Evolutionary conservation across 2,888 invertebrate species (phyloP), one percentile per base, ranked within the genome.

Genomic region (Pantelozetes paolii): DNA sequence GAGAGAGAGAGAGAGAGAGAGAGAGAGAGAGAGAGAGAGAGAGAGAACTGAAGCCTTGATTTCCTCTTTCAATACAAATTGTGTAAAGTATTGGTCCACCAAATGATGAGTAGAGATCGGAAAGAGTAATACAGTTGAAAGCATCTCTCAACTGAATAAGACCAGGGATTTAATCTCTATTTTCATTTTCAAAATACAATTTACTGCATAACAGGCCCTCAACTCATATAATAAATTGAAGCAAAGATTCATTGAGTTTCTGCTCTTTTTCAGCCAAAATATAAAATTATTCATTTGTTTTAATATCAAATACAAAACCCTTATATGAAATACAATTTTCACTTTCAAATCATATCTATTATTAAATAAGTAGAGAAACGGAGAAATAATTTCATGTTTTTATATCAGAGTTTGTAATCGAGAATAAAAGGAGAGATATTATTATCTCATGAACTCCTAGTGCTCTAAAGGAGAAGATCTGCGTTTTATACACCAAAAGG

Each of bases 131-230:
- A 64, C 36, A 36, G 15, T 64, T 64, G 64, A 36, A 64, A 36
- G 36, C 64, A 64, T 64, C 64, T 32, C 64, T 64, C 64, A 64
- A 36, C 32, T 64, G 64, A 64, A 64, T 64, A 36, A 64, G 64
- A 8, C 28, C 64, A 36, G n/a, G 20, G 64, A 64, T 64, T 36
- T 32, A 64, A 64, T 64, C n/a, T 64, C 18, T 40, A 26, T 62
- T 62, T 62, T 32, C n/a, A 6, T 20, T 30, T 23, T 23, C 11
- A 54, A 54, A 50, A 9, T 26, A n/a, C n/a, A 23, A 54, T 57
- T 23, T 11, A 13, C 28, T 9, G 11, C 20, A 15, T n/a, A 57
- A 57, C 28, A 5, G n/a, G 50, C n/a, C 6, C n/a, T 20, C 50
- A 50, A 50, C 15, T 28, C 26, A 28, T 8, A 57, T 26, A 57